Evolutionary conservation across 2,797 vertebrate species (phyloP).

Genomic region (Graptemys geographica): DNA sequence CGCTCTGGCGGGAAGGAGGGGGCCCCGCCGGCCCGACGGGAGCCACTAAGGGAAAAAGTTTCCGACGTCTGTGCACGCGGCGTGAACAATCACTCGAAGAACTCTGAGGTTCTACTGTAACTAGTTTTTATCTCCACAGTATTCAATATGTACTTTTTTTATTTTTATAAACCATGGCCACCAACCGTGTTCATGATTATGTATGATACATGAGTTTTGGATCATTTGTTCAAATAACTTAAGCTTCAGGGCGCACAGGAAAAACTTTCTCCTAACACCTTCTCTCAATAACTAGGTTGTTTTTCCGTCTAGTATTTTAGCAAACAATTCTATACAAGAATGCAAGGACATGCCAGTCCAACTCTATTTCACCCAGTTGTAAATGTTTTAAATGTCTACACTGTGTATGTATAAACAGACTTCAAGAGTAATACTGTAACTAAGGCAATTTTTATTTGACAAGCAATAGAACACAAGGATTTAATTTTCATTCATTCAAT

Average conservation of each 20-base stretch:
- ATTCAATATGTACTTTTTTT: not conserved
- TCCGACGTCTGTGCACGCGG: too few relatives aligned
- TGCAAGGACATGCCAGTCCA: not conserved
- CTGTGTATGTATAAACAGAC: not conserved
- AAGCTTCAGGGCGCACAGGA: not conserved
- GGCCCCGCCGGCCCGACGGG: too few relatives aligned
- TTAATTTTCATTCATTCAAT: too few relatives aligned
- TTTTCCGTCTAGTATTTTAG: not conserved
- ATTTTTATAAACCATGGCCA: not conserved
- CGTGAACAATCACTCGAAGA: too few relatives aligned
- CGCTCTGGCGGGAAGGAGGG: too few relatives aligned
- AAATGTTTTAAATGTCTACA: constrained; percentile 12
- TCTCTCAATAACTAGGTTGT: not conserved
- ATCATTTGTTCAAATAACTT: not conserved
- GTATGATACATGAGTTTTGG: not conserved
- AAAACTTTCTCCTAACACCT: not conserved
- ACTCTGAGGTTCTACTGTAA: too few relatives aligned
- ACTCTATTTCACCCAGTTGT: not conserved
- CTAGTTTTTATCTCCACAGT: not conserved
- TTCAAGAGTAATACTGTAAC: not conserved
- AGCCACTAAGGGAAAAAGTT: too few relatives aligned
- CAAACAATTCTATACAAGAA: not conserved
- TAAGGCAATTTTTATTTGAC: not conserved
- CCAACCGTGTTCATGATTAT: not conserved
- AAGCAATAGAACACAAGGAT: not conserved